Evolutionary conservation across 2,113 vertebrate genomes (phyloP), one percentile per base, ranked within the genome.

Genomic region (Phaethon lepturus): DNA sequence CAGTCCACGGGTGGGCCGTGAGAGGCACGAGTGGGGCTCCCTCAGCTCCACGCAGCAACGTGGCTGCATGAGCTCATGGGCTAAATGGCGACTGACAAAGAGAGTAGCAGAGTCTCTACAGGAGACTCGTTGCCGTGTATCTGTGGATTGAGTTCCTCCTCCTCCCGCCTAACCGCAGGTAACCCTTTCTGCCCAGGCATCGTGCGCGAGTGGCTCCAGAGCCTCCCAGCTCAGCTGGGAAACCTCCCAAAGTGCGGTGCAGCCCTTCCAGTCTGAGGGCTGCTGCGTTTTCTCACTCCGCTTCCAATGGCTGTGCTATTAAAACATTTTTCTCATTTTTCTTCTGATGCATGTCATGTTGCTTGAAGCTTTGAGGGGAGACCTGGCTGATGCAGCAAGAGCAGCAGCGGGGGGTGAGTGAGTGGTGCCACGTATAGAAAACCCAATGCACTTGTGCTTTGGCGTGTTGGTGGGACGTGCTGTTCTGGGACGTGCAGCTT

Each of bases 51-150:
- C 0, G 1, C 33, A 11, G 40, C 29, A 14, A 13, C 0, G 6
- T n/a, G 55, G 14, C 68, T 56, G 17, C 9, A 0, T 5, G 13
- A 60, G 28, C 45, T 12, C 8, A 52, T 0, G 4, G 49, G 29
- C 50, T 68, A 58, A 47, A 29, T 0, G 1, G 20, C 47, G 45
- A 12, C 45, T 16, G 53, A 28, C 16, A 40, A 44, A 78, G 4
- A 2, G 12, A 79, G 42, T 69, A 73, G 50, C 29, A 8, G 28
- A 3, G 9, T 29, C 16, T 77, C 35, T 38, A 31, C 38, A n/a
- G 5, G 5, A 28, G 38, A 6, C 47, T 38, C 23, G 62, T 7
- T 28, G 6, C 1, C 0, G 0, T 35, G 8, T 42, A 1, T 53
- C 42, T 75, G 71, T 50, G 45, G 10, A 6, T 1, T 33, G 63